phyloP scores from a whole-genome alignment of 2,113 vertebrate species.

The Greenwoodochromis staneri region DNA sequence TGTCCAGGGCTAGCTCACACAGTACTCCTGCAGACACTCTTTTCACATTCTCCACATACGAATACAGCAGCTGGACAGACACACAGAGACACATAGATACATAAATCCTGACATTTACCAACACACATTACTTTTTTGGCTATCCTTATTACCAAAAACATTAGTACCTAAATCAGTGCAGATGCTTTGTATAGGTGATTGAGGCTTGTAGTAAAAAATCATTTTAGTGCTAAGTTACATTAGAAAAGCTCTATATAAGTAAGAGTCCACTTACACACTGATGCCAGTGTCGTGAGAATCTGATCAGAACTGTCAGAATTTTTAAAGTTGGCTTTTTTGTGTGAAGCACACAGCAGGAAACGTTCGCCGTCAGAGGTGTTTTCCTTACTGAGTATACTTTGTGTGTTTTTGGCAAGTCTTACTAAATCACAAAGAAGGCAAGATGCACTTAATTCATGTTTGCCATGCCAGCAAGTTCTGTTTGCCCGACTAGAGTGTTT shows the following conservation, averaged over 20 bases:
- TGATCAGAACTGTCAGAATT: neutral
- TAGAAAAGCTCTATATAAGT: neutral
- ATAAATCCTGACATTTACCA: neutral
- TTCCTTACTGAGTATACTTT: neutral
- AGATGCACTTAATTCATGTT: neutral
- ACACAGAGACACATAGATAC: neutral
- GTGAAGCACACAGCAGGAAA: neutral
- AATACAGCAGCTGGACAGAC: slow-evolving; percentile 84
- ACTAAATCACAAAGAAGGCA: neutral
- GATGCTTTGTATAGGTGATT: neutral
- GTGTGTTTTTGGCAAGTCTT: neutral
- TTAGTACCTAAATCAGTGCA: neutral
- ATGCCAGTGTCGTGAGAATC: neutral
- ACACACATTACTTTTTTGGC: neutral
- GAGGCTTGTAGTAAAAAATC: neutral
- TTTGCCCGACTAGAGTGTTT: neutral
- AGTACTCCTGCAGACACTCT: slow-evolving; percentile 90
- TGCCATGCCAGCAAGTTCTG: neutral
- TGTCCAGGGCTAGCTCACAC: slow-evolving; percentile 94
- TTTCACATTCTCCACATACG: slow-evolving; percentile 93
- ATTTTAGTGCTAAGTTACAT: neutral
- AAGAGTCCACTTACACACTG: neutral
- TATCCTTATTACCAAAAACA: neutral
- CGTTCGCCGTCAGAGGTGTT: neutral
- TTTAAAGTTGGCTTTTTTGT: neutral